phyloP scores from a whole-genome alignment of 2,797 vertebrate species.

The Hydrocynus forskahlii region DNA sequence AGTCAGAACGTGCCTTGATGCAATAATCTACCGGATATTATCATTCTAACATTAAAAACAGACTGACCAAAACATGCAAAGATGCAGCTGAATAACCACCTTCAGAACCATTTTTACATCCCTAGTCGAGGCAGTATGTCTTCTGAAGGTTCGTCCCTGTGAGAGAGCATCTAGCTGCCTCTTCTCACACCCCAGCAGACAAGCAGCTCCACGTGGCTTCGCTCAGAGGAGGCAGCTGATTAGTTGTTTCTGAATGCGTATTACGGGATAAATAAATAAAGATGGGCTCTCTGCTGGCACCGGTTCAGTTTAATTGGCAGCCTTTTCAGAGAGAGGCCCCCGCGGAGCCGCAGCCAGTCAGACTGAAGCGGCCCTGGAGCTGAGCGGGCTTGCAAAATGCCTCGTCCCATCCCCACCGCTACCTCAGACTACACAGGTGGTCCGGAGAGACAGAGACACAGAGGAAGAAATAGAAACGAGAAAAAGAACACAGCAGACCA shows the following conservation, averaged over 20 bases:
- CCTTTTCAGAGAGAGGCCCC: conserved; percentile 65
- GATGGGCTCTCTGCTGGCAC: conserved; percentile 72
- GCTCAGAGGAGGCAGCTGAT: conserved; percentile 54
- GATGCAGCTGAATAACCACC: neutral
- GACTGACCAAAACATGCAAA: neutral
- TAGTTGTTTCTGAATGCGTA: conserved; percentile 72
- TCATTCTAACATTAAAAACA: too few relatives aligned
- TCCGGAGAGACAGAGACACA: conserved; percentile 8
- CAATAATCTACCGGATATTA: too few relatives aligned
- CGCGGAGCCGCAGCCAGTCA: conserved; percentile 43
- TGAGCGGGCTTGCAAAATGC: conserved; percentile 37
- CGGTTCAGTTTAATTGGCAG: conserved; percentile 76
- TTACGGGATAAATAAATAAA: conserved; percentile 75
- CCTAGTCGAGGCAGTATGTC: neutral
- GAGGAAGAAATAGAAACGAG: conserved; percentile 5
- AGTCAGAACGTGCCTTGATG: too few relatives aligned
- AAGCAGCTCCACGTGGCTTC: conserved; percentile 40
- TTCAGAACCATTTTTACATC: neutral
- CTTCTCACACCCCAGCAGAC: conserved; percentile 56
- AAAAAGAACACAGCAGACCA: neutral
- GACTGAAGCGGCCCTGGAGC: conserved; percentile 44
- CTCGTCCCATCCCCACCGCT: conserved; percentile 32
- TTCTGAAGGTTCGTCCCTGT: neutral
- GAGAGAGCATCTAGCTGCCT: conserved; percentile 32
- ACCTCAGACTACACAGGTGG: conserved; percentile 38